Percentiles rank a stretch among this genome's conserved stretches.
These are phyloP conservation scores for Sinocyclocheilus anshuiensis DNA, from an alignment of 2,113 vertebrate genomes.

Conservation along the genomic window DNA sequence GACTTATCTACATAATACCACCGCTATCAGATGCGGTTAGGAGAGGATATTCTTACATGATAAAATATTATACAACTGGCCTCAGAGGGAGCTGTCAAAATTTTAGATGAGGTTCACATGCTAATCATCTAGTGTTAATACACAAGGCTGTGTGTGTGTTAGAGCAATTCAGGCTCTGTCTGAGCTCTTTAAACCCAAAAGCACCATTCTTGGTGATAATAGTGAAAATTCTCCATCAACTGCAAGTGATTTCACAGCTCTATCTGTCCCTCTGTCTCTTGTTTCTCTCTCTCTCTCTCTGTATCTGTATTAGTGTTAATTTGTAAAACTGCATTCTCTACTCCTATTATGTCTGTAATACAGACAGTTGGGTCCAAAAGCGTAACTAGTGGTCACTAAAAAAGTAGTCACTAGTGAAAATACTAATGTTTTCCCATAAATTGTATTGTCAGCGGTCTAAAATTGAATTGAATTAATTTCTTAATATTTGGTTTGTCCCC, in stretches of 20 bases:
- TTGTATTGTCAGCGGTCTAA: neutral
- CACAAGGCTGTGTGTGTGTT: constrained; percentile 16
- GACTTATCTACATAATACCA: constrained; percentile 36
- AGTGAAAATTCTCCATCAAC: constrained; percentile 31
- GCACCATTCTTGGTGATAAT: constrained; percentile 40
- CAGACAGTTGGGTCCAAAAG: neutral
- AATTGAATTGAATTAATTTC: neutral
- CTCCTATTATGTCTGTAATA: neutral
- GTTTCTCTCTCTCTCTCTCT: neutral
- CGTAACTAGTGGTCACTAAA: too few species aligned
- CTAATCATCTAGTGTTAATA: constrained; percentile 34
- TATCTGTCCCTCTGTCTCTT: constrained; percentile 20
- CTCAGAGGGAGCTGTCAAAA: constrained; percentile 27
- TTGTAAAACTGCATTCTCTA: neutral
- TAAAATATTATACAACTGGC: constrained; percentile 17
- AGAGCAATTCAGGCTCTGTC: constrained; percentile 26
- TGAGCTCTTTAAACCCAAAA: constrained; percentile 46
- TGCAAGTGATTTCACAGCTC: constrained; percentile 38
- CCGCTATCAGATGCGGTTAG: constrained; percentile 37
- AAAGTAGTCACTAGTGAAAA: neutral
- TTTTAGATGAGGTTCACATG: constrained; percentile 35
- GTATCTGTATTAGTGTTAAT: constrained; percentile 7
- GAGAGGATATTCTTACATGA: constrained; percentile 10
- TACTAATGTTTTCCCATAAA: neutral
- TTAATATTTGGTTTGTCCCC: too few species aligned